phyloP scores from a whole-genome alignment of 2,888 invertebrate species.

The Resseliella maxima region DNA sequence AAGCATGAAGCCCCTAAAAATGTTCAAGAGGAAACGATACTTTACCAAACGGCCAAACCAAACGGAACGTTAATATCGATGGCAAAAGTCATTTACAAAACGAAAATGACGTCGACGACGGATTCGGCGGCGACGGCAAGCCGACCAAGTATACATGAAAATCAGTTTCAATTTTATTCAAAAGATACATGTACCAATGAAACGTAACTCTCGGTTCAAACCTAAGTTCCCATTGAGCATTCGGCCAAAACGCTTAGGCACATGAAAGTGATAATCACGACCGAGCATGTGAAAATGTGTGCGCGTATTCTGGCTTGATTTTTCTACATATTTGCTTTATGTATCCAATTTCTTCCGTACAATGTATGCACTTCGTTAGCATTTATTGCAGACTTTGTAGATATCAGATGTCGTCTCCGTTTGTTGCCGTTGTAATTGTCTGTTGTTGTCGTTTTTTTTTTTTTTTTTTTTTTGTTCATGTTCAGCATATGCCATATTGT shows the following conservation, averaged over 20 bases:
- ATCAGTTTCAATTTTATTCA: constrained; percentile 36
- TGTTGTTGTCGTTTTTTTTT: neutral
- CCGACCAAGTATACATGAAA: neutral
- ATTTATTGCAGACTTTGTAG: neutral
- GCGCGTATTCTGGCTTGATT: neutral
- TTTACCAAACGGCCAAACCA: neutral
- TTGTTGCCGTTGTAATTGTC: too few relatives aligned
- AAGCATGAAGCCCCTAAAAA: constrained; percentile 37
- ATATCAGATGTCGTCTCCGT: constrained; percentile 34
- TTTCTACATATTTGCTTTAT: neutral
- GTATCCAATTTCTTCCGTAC: neutral
- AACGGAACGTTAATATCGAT: constrained; percentile 34
- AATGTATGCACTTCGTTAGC: neutral
- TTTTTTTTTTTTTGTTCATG: neutral
- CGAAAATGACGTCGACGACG: neutral
- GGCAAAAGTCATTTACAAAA: constrained; percentile 13
- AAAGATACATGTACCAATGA: neutral
- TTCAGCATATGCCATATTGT: neutral
- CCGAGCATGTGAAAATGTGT: neutral
- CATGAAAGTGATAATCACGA: constrained; percentile 20
- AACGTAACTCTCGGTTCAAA: neutral
- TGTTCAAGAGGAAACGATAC: constrained; percentile 13
- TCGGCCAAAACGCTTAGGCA: neutral
- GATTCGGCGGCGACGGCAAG: neutral
- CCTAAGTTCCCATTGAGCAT: constrained; percentile 29